Evolutionary conservation across 2,797 vertebrate genomes (phyloP).

Genomic region (Margarornis squamiger): DNA sequence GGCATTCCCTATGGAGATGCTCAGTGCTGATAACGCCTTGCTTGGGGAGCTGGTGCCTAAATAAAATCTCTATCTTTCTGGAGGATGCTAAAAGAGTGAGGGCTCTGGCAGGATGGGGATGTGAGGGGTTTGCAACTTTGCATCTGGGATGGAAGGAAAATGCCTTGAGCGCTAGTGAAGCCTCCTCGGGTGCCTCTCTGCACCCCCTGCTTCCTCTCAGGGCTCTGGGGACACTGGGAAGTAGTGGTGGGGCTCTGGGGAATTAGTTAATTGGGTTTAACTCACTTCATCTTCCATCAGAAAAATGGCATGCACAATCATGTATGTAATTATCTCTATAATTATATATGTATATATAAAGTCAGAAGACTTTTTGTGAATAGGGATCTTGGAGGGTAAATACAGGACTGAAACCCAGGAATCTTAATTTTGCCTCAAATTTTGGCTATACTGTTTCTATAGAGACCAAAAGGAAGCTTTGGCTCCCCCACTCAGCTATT

Average conservation of each 20-base stretch:
- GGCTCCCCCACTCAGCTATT: constrained; percentile 95
- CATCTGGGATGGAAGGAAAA: background rate
- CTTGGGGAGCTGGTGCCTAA: background rate
- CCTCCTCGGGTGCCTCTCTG: background rate
- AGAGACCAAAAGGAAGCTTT: constrained; percentile 91
- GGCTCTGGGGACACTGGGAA: constrained; percentile 17
- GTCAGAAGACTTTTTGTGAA: constrained; percentile 65
- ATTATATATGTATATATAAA: background rate
- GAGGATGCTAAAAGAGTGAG: background rate
- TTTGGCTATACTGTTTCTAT: constrained; percentile 95
- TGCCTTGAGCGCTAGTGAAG: background rate
- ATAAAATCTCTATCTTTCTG: background rate
- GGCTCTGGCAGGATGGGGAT: background rate
- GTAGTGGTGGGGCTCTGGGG: constrained; percentile 24
- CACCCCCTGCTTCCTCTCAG: background rate
- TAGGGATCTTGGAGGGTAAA: constrained; percentile 64
- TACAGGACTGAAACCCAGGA: constrained; percentile 77
- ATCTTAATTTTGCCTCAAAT: constrained; percentile 94
- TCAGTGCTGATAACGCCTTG: background rate
- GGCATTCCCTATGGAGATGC: accelerated
- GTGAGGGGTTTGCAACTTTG: background rate
- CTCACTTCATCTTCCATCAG: constrained; percentile 23
- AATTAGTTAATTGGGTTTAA: constrained; percentile 64
- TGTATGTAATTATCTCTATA: background rate
- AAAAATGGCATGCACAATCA: background rate